These are phyloP conservation scores for Cyphomyrus plagiostoma DNA, from an alignment of 2,113 vertebrate genomes.

Conservation along the genomic window DNA sequence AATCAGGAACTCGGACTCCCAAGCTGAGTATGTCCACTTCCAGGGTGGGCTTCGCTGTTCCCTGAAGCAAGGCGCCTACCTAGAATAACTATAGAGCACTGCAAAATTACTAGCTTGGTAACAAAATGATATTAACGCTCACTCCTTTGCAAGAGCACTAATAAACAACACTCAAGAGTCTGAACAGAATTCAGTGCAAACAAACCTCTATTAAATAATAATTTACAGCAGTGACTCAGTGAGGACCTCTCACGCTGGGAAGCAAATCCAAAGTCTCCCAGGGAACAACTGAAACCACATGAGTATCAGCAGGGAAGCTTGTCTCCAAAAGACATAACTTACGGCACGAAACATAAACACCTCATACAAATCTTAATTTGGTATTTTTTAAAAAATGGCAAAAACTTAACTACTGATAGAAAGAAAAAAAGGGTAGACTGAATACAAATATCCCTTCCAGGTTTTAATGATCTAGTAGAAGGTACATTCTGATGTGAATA, in stretches of 20 bases:
- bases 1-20: neutral
- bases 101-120: neutral
- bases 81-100: neutral
- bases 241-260: neutral
- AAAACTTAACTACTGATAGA: neutral
- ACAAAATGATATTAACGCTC: neutral
- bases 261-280: neutral
- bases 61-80: neutral
- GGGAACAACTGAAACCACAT: neutral
- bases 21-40: neutral
- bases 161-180: neutral
- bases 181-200: neutral
- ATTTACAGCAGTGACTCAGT: neutral
- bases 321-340: neutral
- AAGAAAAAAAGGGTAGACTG: neutral
- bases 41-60: neutral
- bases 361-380: neutral
- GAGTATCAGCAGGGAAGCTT: neutral
- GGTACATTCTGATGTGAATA: neutral
- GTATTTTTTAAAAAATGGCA: neutral
- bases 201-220: neutral
- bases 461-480: neutral
- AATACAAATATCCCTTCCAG: neutral
- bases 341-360: neutral
- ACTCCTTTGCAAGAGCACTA: neutral